Base-by-base conservation (phyloP, 2,113 vertebrate genomes). In the Rhizomys pruinosus region DNA sequence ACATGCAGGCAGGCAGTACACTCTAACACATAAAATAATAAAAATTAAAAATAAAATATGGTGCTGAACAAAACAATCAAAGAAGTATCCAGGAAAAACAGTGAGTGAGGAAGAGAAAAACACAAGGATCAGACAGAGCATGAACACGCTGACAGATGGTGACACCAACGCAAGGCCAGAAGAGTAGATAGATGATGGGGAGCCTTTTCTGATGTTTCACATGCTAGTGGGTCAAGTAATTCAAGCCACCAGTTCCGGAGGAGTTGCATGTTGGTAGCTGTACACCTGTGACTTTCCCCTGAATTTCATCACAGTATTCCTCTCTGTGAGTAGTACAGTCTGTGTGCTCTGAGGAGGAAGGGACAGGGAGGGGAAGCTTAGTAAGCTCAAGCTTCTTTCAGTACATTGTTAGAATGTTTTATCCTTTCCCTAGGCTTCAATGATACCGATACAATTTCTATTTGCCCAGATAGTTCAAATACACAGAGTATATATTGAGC, bases 271-370 rank as follows among this genome's bases (percentile, higher is more conserved):
- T 5, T 44, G 15, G 42, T 90, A 39, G 10, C 5, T 22, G 2
- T 63, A 29, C 15, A 69, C 27, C 32, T 37, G 2, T 25, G 34
- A 25, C 37, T 90, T n/a, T 72, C 17, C 57, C 39, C 4, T 77
- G 17, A 52, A 12, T 77, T 39, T 71, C 22, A 55, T 76, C 20
- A 61, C 27, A n/a, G n/a, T n/a, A n/a, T n/a, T n/a, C n/a, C n/a
- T n/a, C n/a, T n/a, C n/a, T n/a, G n/a, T n/a, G n/a, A n/a, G n/a
- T n/a, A n/a, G n/a, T n/a, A n/a, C n/a, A n/a, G n/a, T 88, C 19
- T 57, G 2, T 64, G 17, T 64, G 9, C 73, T 22, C 7, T 39
- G 0, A 0, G 3, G 2, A 13, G 13, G 11, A 47, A 11, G 22
- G 6, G 1, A 23, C n/a, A n/a, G n/a, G 23, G 19, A 11, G 0